Conservation (phyloP, 2,113 vertebrate genomes). For the Australoheros scitulus region DNA sequence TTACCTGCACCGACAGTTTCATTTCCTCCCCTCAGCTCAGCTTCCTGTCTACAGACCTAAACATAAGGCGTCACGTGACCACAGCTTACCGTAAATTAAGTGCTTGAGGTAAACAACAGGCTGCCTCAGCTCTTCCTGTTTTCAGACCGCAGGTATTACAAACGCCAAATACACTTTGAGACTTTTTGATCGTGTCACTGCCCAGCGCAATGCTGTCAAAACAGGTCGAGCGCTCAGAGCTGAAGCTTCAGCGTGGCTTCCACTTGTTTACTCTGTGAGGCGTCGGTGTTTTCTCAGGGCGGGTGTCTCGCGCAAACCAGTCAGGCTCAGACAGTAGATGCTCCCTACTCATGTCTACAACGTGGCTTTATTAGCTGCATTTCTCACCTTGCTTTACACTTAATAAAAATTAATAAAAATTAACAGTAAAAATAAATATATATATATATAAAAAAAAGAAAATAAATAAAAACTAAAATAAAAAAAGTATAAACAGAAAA, state of each 20-base stretch:
- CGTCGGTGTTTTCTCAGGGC: conserved; percentile 29
- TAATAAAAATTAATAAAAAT: too few relatives aligned
- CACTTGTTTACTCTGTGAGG: conserved; percentile 8
- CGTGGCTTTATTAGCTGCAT: not conserved
- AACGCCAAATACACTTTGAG: not conserved
- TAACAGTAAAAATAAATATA: too few relatives aligned
- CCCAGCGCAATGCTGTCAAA: not conserved
- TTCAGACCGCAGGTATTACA: not conserved
- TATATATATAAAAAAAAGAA: not conserved
- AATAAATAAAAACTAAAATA: not conserved
- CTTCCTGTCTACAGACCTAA: not conserved
- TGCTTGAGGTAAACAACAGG: not conserved
- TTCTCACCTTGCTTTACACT: not conserved
- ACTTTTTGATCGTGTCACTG: not conserved
- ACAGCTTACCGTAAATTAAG: not conserved
- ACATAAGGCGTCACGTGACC: not conserved
- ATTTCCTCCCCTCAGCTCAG: not conserved
- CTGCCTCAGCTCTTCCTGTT: not conserved
- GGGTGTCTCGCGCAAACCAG: not conserved
- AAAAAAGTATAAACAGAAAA: not conserved
- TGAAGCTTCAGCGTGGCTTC: not conserved
- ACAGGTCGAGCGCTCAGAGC: not conserved
- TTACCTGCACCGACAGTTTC: not conserved
- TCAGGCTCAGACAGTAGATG: not conserved
- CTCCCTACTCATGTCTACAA: not conserved